Evolutionary conservation across 2,888 invertebrate genomes (phyloP), one percentile per base, ranked within the genome.

Genomic region (Pediacus dermestoides): DNA sequence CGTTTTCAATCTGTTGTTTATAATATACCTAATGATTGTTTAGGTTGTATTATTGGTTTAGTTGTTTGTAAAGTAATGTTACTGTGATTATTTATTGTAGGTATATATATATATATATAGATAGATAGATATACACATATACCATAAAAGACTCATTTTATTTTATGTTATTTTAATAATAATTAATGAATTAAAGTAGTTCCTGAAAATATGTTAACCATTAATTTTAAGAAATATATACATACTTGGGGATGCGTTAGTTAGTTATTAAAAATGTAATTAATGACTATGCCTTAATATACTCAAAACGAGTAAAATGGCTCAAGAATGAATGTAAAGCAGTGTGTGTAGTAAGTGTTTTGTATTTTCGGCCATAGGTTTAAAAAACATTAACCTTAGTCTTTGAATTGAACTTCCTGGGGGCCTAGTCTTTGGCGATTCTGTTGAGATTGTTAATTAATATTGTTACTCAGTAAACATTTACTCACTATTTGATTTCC

Each of bases 131-230:
- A n/a, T n/a, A n/a, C n/a, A n/a, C n/a, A n/a, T 44, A 61, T 61
- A 58, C 57, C 49, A 55, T 50, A 39, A 58, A 57, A 58, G 56
- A 58, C 56, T 60, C 50, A 47, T 53, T 55, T 57, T 52, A 52
- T 53, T 53, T 52, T 58, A 57, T 55, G 56, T 60, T 58, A 53
- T 56, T 54, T 46, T 46, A 50, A 46, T 52, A n/a, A n/a, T 52
- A 50, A 42, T 54, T 55, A 52, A 46, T 49, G 48, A 53, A 57
- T 9, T 4, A 28, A 52, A 50, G 55, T 61, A 60, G 62, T 63
- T 63, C 62, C 61, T 63, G 58, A 55, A 53, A 47, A 49, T 55
- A 57, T 58, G 61, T 63, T 63, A 57, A 61, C 62, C 62, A 63
- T 58, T 58, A 58, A 39, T 58, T 54, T 55, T 57, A 59, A 54